Base-by-base conservation (phyloP, 2,888 invertebrate species). In the Pammene aurita region DNA sequence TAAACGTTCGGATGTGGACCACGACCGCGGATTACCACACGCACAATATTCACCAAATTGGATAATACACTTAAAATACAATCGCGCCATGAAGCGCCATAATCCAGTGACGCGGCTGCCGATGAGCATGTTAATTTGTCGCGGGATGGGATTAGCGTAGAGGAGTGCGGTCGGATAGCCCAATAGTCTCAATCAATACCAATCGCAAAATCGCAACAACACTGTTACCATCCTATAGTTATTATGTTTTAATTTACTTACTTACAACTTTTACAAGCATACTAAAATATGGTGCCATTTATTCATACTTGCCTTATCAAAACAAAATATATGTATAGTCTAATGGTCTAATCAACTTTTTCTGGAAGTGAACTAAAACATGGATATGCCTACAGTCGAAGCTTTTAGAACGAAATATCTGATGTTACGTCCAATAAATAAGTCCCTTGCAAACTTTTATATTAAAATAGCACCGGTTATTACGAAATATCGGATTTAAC, bases 31-130 rank as follows among this genome's bases (percentile, higher is more conserved):
- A 91, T 92, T 90, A 91, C 85, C 86, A 81, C 89, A 92, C 93
- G 92, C 92, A 93, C 93, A 92, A 93, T 93, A 93, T 90, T 93
- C 87, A 86, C 88, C 92, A 93, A 93, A 94, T 94, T 93, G 93
- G 94, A 93, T 94, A 94, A 94, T 94, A 94, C 94, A 93, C 93
- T 94, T 94, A 94, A 94, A 94, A 94, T 92, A 94, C 93, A 92
- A 92, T 93, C 92, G 93, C 86, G 88, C 87, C 84, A 86, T 89
- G 87, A 90, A 91, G 90, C 88, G 85, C 84, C 85, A 87, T 92
- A 92, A 90, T 90, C 91, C 88, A 89, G 87, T 89, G 89, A 87
- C 86, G 90, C 84, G 87, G 86, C 87, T 87, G 89, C 89, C 91
- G 90, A 92, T 91, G 92, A 90, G 89, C 92, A 90, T 91, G 91